Conservation (phyloP, 2,888 invertebrate genomes). For the Hermaeophaga mercurialis region DNA sequence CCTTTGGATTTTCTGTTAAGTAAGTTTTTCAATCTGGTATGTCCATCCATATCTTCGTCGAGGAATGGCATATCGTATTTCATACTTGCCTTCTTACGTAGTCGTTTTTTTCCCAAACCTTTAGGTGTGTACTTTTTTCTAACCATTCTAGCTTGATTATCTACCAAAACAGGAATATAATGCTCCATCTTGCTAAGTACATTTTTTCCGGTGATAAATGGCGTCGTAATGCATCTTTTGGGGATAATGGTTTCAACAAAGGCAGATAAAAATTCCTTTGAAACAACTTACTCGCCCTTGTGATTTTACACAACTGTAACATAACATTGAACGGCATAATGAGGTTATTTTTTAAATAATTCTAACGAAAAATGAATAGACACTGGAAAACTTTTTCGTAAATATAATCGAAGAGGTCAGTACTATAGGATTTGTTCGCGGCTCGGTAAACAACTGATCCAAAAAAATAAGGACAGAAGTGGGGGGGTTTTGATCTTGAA, state of each 20-base stretch:
- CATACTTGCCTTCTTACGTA: conserved; percentile 49
- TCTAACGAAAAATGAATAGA: conserved; percentile 14
- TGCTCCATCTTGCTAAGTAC: conserved; percentile 76
- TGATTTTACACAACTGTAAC: conserved; percentile 80
- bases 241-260: conserved; percentile 77
- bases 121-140: conserved; percentile 51
- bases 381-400: conserved; percentile 31
- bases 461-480: conserved; percentile 37
- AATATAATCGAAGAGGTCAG: conserved; percentile 42
- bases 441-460: conserved; percentile 46
- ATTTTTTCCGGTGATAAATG: conserved; percentile 80
- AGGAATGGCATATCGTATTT: conserved; percentile 52
- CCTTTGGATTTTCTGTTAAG: conserved; percentile 64
- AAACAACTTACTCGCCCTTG: conserved; percentile 77
- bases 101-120: conserved; percentile 52
- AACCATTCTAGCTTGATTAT: conserved; percentile 48
- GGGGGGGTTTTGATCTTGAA: conserved; percentile 42
- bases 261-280: conserved; percentile 85
- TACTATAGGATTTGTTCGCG: conserved; percentile 38
- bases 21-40: conserved; percentile 51
- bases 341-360: conserved; percentile 2
- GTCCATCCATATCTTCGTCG: conserved; percentile 53
- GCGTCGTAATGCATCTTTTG: conserved; percentile 80
- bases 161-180: conserved; percentile 77
- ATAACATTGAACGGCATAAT: conserved; percentile 55